These are phyloP conservation scores for Philereme vetulata DNA, from an alignment of 2,888 invertebrate species.

Conservation along the genomic window DNA sequence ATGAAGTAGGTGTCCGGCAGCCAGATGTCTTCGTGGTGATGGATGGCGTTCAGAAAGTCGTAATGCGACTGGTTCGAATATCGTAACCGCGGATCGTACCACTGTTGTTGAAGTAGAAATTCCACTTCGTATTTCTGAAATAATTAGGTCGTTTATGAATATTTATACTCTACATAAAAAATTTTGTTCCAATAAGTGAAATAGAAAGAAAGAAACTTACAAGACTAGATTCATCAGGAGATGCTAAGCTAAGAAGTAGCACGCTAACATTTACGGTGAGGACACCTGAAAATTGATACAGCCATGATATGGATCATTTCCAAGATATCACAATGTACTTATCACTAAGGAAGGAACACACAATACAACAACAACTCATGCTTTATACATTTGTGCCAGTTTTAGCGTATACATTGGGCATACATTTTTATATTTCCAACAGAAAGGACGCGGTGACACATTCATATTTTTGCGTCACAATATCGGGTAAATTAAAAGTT, in stretches of 20 bases:
- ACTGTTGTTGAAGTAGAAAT: conserved; percentile 96
- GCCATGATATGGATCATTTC: conserved; percentile 37
- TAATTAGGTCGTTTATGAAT: conserved; percentile 37
- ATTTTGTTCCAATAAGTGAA: conserved; percentile 18
- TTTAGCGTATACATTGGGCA: conserved; percentile 42
- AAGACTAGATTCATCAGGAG: conserved; percentile 98
- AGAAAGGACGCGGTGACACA: conserved; percentile 13
- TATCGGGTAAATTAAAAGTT: background rate
- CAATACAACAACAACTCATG: conserved; percentile 52
- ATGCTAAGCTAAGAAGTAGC: conserved; percentile 95
- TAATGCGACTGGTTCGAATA: conserved; percentile 95
- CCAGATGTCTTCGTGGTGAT: conserved; percentile 96
- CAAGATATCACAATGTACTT: conserved; percentile 45
- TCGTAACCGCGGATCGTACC: conserved; percentile 94
- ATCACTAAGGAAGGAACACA: conserved; percentile 39
- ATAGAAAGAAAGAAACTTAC: conserved; percentile 84
- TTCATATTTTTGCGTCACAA: background rate
- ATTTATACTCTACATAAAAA: conserved; percentile 4
- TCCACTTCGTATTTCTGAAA: conserved; percentile 97
- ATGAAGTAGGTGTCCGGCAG: conserved; percentile 97
- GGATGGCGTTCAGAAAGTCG: conserved; percentile 95
- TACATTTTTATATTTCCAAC: conserved; percentile 15
- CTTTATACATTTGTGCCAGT: conserved; percentile 48
- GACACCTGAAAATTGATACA: conserved; percentile 87
- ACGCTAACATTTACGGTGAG: conserved; percentile 97